Base-by-base conservation (phyloP, 1,140 invertebrate species). In the Ostrea edulis region DNA sequence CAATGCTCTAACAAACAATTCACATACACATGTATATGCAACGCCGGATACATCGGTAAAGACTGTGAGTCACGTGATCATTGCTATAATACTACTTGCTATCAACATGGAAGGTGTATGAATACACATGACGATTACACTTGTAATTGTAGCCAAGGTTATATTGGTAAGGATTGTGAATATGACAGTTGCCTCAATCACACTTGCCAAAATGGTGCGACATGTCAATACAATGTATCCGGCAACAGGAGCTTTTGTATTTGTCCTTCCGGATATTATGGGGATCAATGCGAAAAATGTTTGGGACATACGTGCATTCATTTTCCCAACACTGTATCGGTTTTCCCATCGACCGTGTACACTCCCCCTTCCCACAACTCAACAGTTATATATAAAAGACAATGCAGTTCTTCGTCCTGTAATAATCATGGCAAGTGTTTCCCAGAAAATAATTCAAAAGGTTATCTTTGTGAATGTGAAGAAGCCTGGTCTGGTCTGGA, bases 121-220 rank as follows among this genome's bases (percentile, higher is more conserved):
- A 87, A 87, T 22, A 51, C 8, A 22, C 44, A 4, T 20, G 2
- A 20, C 2, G 53, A 83, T 51, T 83, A 22, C 20, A 44, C n/a
- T 9, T 91, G 90, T 53, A 44, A 20, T 14, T 89, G 90, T 65
- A n/a, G 5, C 2, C 44, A 52, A 5, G 88, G 88, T 17, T 88
- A 29, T 25, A 20, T 8, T 8, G 88, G 90, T 12, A 1, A 17
- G n/a, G 20, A 68, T 14, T 77, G 68, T 25, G 68, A 77, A 25
- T 35, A 11, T 14, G 14, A 12, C 4, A 9, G 14, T 35, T 62
- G 55, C 14, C 14, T 20, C 17, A 17, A 3, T n/a, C 1, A 62
- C 20, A 20, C 55, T n/a, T 62, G 55, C 8, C 55, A 62, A n/a
- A 62, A 62, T 62, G n/a, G n/a, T 62, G 35, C 58, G n/a, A 22